phyloP scores from a whole-genome alignment of 92 coral and sea anemone genomes.

The Parazoanthus atlanticus region DNA sequence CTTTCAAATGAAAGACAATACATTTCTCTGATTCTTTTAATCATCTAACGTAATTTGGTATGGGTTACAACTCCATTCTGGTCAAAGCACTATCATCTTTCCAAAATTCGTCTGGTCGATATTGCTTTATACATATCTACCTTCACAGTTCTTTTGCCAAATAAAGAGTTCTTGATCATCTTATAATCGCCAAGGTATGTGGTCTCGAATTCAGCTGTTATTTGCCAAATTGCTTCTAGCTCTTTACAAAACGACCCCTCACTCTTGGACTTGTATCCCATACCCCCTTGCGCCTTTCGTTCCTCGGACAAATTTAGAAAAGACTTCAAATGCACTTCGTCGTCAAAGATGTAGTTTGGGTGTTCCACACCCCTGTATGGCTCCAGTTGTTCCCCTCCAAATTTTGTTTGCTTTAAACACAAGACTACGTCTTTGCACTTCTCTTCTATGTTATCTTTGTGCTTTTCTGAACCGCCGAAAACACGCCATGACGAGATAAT shows the following conservation, averaged over 20 bases:
- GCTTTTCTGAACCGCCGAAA: too few relatives aligned
- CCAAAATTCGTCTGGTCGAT: conserved; percentile 3
- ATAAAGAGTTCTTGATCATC: not conserved
- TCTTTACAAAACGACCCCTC: conserved; percentile 25
- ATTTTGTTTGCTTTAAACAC: conserved; percentile 13
- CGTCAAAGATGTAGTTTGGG: conserved; percentile 8
- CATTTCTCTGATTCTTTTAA: conserved; percentile 17
- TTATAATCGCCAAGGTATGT: conserved; percentile 21
- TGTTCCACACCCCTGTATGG: not conserved
- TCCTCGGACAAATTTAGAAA: conserved; percentile 25
- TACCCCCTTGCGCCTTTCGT: not conserved
- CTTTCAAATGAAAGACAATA: conserved; percentile 39
- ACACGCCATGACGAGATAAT: not conserved
- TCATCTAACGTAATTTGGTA: conserved; percentile 41
- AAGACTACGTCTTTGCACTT: not conserved
- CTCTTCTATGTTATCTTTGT: too few relatives aligned
- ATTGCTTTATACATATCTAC: not conserved
- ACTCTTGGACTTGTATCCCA: not conserved
- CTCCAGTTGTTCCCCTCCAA: conserved; percentile 26
- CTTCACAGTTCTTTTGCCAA: conserved; percentile 28
- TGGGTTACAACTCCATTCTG: conserved; percentile 6
- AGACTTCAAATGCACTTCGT: conserved; percentile 17
- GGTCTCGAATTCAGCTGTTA: conserved; percentile 17
- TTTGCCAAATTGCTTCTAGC: conserved; percentile 27
- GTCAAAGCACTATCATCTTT: not conserved